Base-by-base conservation (phyloP, 2,797 vertebrate species). In the Mus caroli region DNA sequence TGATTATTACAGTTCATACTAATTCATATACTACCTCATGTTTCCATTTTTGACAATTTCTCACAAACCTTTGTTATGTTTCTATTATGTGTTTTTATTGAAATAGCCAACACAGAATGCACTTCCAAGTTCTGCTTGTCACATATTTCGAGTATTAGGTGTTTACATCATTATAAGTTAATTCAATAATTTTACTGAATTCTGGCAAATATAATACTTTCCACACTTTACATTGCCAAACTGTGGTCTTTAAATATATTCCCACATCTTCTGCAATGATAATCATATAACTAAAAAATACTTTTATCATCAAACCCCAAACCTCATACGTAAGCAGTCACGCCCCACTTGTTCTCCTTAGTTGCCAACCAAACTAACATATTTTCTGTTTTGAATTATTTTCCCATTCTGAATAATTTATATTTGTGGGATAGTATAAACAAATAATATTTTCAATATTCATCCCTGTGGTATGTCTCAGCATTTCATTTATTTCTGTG, bases 1-100 rank as follows among this genome's bases (percentile, higher is more conserved):
- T 86, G 34, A 83, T 89, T 89, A 76, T 82, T 89, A 83, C n/a
- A 95, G 75, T 95, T 91, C 67, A 17, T 50, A 92, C 9, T 87
- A 91, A 91, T 87, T 83, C 78, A 1, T n/a, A 20, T 69, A 77
- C 6, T 12, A 54, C 26, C 80, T 77, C 80, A 91, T 28, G 69
- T 88, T 84, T 94, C 84, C 46, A 89, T 40, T 69, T 22, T n/a
- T 91, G 92, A 2, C 7, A 91, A 79, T 79, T 64, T 11, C 12
- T 93, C 12, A 43, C 13, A 87, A 54, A 71, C 7, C 31, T 52
- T 8, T 73, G 22, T 11, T 37, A 4, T 73, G 2, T 17, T 73
- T 71, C 40, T 64, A 28, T 71, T 54, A 20, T 43, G 28, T 83
- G 14, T 3, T 34, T 52, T 52, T 78, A 52, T 52, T 52, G 52